Base-by-base conservation (phyloP, 2,113 vertebrate genomes). In the Macaca nemestrina region DNA sequence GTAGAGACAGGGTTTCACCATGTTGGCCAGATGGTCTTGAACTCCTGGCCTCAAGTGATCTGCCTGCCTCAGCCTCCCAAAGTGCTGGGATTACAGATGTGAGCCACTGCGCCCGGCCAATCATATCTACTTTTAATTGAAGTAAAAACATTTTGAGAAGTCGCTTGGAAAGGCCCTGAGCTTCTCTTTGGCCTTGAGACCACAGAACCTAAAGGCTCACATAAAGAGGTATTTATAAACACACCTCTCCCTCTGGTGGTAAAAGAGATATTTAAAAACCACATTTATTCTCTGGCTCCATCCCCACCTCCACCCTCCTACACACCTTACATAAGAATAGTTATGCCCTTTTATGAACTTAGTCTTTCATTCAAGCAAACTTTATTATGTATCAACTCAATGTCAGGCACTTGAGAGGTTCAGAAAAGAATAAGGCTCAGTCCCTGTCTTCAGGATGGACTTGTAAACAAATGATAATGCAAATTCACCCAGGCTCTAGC, bases 161-260 rank as follows among this genome's bases (percentile, higher is more conserved):
- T 81, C 50, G 61, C 30, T 80, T 12, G 38, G 80, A 67, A 97
- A 95, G 92, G 93, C 30, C 95, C 27, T 50, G 57, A 8, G 79
- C 85, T 94, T 97, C 81, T 6, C 90, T 38, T 92, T 86, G 81
- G 87, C 35, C 68, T 94, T 94, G 93, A 96, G n/a, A 96, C 85
- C 52, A 10, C 0, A 94, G 86, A 95, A 90, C 86, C 93, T 96
- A 94, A 72, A 97, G 72, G 14, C 38, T 80, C 55, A 73, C 6
- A 30, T 14, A 5, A 86, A 79, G 52, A 96, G 89, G 90, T 97
- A 97, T 98, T 98, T 94, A 97, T 97, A 96, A 98, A 95, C 61
- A 88, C 27, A n/a, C 50, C 70, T 93, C 80, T 89, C 96, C 67
- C 75, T 48, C 67, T 79, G 68, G 79, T 94, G 90, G 92, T 87